These are phyloP conservation scores for Aphyosemion australe DNA, from an alignment of 2,113 vertebrate species.

Conservation along the genomic window DNA sequence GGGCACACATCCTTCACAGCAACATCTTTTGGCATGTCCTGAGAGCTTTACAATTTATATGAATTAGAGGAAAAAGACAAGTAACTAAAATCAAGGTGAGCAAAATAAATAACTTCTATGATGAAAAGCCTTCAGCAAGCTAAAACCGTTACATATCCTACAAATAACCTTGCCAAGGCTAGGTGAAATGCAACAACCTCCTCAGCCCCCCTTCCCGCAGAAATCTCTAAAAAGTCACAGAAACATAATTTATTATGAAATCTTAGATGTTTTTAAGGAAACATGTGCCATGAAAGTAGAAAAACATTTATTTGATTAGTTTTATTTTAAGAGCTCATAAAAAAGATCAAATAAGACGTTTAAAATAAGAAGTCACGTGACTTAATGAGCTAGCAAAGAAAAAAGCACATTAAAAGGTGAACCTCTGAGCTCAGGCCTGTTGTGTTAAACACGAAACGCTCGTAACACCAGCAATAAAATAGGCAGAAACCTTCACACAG, in stretches of 20 bases:
- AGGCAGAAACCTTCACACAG: neutral
- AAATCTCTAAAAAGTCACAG: neutral
- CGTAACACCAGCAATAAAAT: neutral
- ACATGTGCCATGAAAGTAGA: neutral
- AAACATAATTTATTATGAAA: conserved; percentile 12
- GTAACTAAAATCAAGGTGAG: conserved; percentile 20
- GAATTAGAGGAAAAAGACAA: conserved; percentile 11
- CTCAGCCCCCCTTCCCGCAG: neutral
- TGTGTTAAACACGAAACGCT: neutral
- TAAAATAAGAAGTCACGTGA: neutral
- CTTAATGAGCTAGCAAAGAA: neutral
- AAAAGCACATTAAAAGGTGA: neutral
- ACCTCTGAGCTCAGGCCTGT: neutral
- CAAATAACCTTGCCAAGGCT: too few species aligned
- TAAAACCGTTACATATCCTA: conserved; percentile 1
- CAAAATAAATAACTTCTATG: neutral
- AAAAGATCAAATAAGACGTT: neutral
- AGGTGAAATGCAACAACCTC: too few species aligned
- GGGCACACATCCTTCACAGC: too few species aligned
- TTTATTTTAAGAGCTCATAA: conserved; percentile 1
- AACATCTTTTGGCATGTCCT: too few species aligned
- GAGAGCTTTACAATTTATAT: too few species aligned
- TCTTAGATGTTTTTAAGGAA: neutral
- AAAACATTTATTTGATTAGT: neutral
- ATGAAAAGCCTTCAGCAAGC: conserved; percentile 23